phyloP scores from a whole-genome alignment of 35 echinoderm and acorn worm genomes.

The Apostichopus japonicus region DNA sequence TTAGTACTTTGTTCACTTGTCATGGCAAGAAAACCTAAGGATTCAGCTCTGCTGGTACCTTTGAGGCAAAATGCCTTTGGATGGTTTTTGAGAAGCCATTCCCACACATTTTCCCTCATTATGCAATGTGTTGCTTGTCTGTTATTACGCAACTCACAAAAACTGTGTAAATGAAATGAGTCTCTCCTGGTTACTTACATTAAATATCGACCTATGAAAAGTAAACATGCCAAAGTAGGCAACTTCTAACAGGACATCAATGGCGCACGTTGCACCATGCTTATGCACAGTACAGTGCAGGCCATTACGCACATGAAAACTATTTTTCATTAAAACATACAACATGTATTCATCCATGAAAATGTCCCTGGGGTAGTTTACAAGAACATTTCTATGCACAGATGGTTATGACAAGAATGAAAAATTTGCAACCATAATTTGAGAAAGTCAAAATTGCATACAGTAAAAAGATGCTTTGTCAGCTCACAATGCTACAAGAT shows the following conservation, averaged over 20 bases:
- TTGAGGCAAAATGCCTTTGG: background rate
- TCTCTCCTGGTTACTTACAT: too few species aligned
- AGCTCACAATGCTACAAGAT: too few species aligned
- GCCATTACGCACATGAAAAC: constrained; percentile 21
- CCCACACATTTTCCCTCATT: constrained; percentile 28
- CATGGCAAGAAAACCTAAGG: background rate
- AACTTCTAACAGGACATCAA: constrained; percentile 12
- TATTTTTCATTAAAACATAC: background rate
- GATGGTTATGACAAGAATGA: too few species aligned
- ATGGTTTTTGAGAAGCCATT: background rate
- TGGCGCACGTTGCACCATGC: constrained; percentile 32
- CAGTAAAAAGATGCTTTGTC: too few species aligned
- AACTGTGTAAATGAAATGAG: too few species aligned
- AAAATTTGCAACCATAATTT: too few species aligned
- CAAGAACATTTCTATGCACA: background rate
- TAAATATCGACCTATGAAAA: background rate
- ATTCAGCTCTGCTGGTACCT: background rate
- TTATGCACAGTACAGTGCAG: background rate
- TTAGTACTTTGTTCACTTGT: background rate
- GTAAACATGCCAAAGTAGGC: background rate
- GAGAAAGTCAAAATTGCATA: too few species aligned
- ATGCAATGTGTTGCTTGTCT: too few species aligned
- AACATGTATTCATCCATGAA: background rate
- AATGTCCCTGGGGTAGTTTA: constrained; percentile 18
- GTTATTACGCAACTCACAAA: too few species aligned